Conservation (phyloP, 2,113 vertebrate species). For the Thryonomys swinderianus region DNA sequence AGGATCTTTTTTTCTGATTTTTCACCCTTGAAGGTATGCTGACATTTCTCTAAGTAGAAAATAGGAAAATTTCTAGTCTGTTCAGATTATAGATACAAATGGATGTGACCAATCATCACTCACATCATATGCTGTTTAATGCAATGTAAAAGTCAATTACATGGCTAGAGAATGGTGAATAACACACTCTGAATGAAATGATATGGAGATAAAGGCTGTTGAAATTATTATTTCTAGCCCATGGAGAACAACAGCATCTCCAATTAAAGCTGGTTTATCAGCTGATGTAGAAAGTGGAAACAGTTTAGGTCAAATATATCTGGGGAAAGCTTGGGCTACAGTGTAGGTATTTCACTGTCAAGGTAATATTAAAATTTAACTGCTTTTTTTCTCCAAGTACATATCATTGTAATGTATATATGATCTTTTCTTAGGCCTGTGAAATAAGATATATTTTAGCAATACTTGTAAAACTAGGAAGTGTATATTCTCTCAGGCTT, state of each 20-base stretch:
- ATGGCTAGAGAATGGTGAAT: constrained; percentile 10
- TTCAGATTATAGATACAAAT: neutral
- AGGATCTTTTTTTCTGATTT: neutral
- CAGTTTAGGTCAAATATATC: constrained; percentile 18
- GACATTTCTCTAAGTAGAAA: neutral
- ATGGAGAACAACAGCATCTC: constrained; percentile 34
- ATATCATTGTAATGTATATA: neutral
- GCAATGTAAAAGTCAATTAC: constrained; percentile 56
- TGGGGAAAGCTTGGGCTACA: neutral
- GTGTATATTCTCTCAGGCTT: neutral
- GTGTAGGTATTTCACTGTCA: constrained; percentile 17
- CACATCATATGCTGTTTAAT: neutral
- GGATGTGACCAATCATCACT: constrained; percentile 2
- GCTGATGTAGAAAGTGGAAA: constrained; percentile 38
- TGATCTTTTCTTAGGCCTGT: neutral
- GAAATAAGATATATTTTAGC: neutral
- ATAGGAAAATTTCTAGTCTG: neutral
- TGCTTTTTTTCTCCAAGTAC: neutral
- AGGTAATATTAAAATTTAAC: constrained; percentile 47
- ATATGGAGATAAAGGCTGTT: neutral
- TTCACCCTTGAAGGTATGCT: neutral
- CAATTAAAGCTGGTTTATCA: constrained; percentile 68
- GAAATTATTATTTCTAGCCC: constrained; percentile 1
- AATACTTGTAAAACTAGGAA: constrained; percentile 49
- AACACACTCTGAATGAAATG: constrained; percentile 3